Percentiles rank a stretch among this genome's conserved stretches.
These are phyloP conservation scores for Bhutanitis thaidina DNA, from an alignment of 2,888 invertebrate species.

Conservation along the genomic window DNA sequence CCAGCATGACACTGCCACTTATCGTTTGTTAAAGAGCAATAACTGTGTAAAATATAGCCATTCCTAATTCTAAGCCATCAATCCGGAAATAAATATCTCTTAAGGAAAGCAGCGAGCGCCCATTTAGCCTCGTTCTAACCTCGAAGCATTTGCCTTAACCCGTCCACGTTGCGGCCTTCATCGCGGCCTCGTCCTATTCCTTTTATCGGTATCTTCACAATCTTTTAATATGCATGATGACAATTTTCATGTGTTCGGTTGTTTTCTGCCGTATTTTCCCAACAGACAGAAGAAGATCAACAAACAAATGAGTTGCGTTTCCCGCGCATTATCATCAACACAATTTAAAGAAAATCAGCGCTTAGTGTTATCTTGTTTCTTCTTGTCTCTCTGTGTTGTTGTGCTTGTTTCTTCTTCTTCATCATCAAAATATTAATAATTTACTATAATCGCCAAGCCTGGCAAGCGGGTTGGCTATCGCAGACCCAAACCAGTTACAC, in stretches of 20 bases:
- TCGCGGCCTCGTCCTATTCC: conserved; percentile 18
- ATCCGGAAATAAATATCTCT: conserved; percentile 36
- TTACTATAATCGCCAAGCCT: too few species aligned
- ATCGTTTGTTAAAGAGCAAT: too few species aligned
- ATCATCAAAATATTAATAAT: too few species aligned
- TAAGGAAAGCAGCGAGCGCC: conserved; percentile 51
- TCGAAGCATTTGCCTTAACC: conserved; percentile 20
- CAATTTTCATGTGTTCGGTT: conserved; percentile 1
- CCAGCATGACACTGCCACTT: too few species aligned
- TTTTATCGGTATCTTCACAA: conserved; percentile 13
- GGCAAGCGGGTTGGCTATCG: too few species aligned
- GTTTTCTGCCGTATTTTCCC: conserved; percentile 6
- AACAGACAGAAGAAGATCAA: not conserved
- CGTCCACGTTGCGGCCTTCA: conserved; percentile 13
- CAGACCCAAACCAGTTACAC: too few species aligned
- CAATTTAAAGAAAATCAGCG: too few species aligned
- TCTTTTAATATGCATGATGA: conserved; percentile 14
- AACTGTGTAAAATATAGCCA: not conserved
- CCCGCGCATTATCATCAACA: too few species aligned
- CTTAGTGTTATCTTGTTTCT: too few species aligned
- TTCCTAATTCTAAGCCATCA: conserved; percentile 1
- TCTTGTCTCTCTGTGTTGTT: too few species aligned
- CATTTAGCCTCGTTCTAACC: conserved; percentile 16
- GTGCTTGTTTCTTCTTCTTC: too few species aligned
- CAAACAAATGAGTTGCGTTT: too few species aligned